Evolutionary conservation across 1,140 invertebrate genomes (phyloP).

Genomic region (Triops longicaudatus): DNA sequence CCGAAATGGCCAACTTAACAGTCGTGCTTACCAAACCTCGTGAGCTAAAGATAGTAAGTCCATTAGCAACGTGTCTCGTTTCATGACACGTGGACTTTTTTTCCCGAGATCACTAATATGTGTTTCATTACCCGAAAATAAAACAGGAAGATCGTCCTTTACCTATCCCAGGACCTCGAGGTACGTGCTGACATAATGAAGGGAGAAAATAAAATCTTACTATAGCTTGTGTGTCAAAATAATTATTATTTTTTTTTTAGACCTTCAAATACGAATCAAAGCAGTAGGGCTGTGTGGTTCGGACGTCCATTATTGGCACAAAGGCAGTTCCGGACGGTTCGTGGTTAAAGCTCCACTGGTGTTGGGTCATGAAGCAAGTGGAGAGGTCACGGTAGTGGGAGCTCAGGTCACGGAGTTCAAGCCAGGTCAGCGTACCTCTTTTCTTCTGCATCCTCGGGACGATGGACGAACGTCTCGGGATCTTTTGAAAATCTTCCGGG

Average conservation of each 20-base stretch:
- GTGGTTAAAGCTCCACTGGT: constrained; percentile 41
- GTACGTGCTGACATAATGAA: not conserved
- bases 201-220: not conserved
- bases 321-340: constrained; percentile 44
- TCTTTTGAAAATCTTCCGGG: constrained; percentile 43
- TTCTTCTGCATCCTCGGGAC: not conserved
- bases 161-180: not conserved
- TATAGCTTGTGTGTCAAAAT: not conserved
- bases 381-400: constrained; percentile 29
- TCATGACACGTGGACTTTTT: not conserved
- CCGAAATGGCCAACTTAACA: constrained; percentile 18
- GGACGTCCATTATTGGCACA: constrained; percentile 49
- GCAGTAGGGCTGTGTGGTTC: constrained; percentile 51
- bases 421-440: constrained; percentile 19
- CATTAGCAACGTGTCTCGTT: not conserved
- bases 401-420: constrained; percentile 13
- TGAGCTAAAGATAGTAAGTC: constrained; percentile 26
- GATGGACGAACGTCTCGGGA: constrained; percentile 42
- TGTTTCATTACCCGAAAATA: not conserved
- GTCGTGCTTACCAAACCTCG: constrained; percentile 25
- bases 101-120: not conserved
- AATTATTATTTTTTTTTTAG: constrained; percentile 34
- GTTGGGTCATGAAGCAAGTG: constrained; percentile 43
- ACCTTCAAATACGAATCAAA: constrained; percentile 45
- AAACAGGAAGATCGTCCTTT: not conserved